phyloP scores from a whole-genome alignment of 2,888 invertebrate genomes.

The Ectemnius continuus region DNA sequence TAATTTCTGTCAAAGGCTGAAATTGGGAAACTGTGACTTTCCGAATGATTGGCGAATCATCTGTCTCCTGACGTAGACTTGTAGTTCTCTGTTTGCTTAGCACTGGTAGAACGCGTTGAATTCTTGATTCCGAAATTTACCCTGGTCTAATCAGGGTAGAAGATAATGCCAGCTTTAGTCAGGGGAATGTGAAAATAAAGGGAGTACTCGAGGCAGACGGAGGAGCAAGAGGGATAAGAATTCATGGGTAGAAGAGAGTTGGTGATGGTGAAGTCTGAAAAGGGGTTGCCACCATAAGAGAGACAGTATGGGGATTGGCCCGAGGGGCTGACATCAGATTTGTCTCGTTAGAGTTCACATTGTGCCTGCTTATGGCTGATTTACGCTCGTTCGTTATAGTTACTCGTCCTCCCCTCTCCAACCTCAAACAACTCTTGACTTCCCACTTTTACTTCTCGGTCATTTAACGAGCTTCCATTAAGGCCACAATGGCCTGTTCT shows the following conservation, averaged over 20 bases:
- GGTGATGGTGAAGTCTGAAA: not conserved
- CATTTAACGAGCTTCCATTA: slow-evolving; percentile 65
- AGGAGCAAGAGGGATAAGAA: slow-evolving; percentile 12
- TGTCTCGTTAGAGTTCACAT: slow-evolving; percentile 77
- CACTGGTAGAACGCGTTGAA: slow-evolving; percentile 31
- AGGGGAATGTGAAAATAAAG: slow-evolving; percentile 25
- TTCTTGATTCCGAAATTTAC: slow-evolving; percentile 8
- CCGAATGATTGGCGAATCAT: not conserved
- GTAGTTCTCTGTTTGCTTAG: not conserved
- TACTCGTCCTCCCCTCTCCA: slow-evolving; percentile 30
- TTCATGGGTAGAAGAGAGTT: not conserved
- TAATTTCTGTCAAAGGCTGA: too few species aligned
- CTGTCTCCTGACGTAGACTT: not conserved
- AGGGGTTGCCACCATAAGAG: slow-evolving; percentile 24
- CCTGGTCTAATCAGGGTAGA: slow-evolving; percentile 40
- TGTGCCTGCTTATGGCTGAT: slow-evolving; percentile 72
- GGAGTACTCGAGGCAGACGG: slow-evolving; percentile 5
- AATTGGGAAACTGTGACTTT: too few species aligned
- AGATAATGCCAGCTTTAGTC: slow-evolving; percentile 33
- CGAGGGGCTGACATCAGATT: slow-evolving; percentile 74
- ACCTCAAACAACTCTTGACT: slow-evolving; percentile 15
- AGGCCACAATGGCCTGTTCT: slow-evolving; percentile 61
- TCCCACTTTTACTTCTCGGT: slow-evolving; percentile 29
- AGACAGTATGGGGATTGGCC: slow-evolving; percentile 52
- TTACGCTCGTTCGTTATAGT: slow-evolving; percentile 64